A percentile compares a stretch with the other conserved stretches of the same genome.
phyloP scores from a whole-genome alignment of 2,797 vertebrate genomes.

The Fringilla coelebs region DNA sequence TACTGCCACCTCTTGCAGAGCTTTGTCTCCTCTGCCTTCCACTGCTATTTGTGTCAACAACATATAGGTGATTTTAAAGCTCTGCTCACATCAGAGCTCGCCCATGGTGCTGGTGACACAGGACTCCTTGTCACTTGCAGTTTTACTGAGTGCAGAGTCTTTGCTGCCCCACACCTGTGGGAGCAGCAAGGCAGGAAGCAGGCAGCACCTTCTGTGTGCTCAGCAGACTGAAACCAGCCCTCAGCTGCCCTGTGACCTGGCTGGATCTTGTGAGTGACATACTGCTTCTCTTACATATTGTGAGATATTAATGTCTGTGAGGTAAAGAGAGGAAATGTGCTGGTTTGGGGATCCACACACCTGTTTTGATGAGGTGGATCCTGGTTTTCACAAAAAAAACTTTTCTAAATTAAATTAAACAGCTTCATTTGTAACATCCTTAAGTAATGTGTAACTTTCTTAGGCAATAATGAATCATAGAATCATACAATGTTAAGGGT shows the following conservation, averaged over 20 bases:
- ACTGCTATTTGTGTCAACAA: not conserved
- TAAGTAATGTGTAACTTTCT: not conserved
- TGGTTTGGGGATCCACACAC: not conserved
- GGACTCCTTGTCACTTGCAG: not conserved
- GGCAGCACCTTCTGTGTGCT: not conserved
- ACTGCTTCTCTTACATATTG: not conserved
- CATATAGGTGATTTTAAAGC: not conserved
- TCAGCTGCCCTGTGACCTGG: not conserved
- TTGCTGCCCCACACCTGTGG: not conserved
- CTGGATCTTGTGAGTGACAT: not conserved
- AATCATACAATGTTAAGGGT: not conserved
- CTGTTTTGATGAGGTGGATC: not conserved
- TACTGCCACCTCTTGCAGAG: not conserved
- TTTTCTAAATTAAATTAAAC: not conserved
- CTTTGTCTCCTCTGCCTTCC: not conserved
- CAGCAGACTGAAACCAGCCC: not conserved
- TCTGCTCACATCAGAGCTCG: not conserved
- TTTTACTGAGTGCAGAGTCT: not conserved
- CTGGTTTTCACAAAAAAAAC: not conserved
- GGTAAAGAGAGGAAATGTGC: not conserved
- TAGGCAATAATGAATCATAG: not conserved
- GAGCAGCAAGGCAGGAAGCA: not conserved
- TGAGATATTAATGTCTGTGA: not conserved
- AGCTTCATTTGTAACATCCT: not conserved
- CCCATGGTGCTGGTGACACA: rapidly evolving